phyloP scores from a whole-genome alignment of 2,888 invertebrate species.

The Alsophila aescularia region DNA sequence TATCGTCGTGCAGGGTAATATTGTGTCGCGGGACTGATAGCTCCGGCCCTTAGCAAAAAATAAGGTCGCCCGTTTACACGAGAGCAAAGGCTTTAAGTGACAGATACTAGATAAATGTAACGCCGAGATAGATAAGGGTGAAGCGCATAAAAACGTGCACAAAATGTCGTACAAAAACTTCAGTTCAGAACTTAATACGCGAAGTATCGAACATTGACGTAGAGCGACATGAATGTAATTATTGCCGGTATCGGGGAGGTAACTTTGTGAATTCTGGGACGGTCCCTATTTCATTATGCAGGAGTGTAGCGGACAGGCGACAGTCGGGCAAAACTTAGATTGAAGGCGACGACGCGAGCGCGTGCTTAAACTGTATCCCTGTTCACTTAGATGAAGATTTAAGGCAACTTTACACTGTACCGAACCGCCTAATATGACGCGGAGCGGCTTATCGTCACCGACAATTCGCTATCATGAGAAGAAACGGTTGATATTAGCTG shows the following conservation, averaged over 20 bases:
- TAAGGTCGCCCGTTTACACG: constrained; percentile 80
- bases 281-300: constrained; percentile 78
- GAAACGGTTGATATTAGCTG: constrained; percentile 6
- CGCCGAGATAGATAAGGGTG: constrained; percentile 74
- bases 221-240: constrained; percentile 65
- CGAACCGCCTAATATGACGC: constrained; percentile 42
- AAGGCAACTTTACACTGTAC: constrained; percentile 63
- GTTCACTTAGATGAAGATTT: constrained; percentile 73
- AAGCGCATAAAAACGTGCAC: constrained; percentile 62
- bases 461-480: constrained; percentile 17
- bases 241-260: constrained; percentile 65
- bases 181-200: constrained; percentile 45
- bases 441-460: constrained; percentile 36
- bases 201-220: constrained; percentile 46
- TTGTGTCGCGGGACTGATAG: constrained; percentile 78
- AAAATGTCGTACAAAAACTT: constrained; percentile 56
- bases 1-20: constrained; percentile 77
- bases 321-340: constrained; percentile 78
- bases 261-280: constrained; percentile 67
- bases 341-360: constrained; percentile 77
- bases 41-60: constrained; percentile 78
- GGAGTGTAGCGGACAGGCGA: constrained; percentile 72
- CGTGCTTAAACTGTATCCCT: constrained; percentile 78
- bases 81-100: constrained; percentile 81
- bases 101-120: constrained; percentile 83